Conservation (phyloP, 2,888 invertebrate genomes). For the Rotaria macrura region DNA sequence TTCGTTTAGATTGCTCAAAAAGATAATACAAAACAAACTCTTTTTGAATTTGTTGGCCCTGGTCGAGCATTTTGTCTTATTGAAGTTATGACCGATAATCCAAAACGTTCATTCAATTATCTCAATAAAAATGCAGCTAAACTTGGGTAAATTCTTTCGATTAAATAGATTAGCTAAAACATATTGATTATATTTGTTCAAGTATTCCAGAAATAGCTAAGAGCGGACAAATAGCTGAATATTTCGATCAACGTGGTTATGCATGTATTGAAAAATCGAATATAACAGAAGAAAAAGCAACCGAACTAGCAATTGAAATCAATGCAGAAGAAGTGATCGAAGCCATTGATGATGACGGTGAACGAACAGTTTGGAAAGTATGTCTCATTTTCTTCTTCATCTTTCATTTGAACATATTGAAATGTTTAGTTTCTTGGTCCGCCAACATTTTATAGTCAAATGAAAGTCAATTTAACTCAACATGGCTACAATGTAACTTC, state of each 20-base stretch:
- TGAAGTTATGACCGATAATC: conserved; percentile 14
- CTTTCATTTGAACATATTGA: background rate
- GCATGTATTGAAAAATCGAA: background rate
- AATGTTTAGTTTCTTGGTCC: conserved; percentile 1
- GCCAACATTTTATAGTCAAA: background rate
- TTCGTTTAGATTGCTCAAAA: conserved; percentile 2
- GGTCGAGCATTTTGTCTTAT: background rate
- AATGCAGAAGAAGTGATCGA: background rate
- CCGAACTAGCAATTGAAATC: conserved; percentile 3
- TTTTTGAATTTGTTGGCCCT: conserved; percentile 10
- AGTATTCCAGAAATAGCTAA: background rate
- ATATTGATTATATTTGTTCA: background rate
- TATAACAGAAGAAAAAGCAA: background rate
- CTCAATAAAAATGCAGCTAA: background rate
- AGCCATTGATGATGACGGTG: background rate
- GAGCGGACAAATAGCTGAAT: background rate
- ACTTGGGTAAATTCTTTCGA: background rate
- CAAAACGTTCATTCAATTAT: background rate
- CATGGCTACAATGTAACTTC: background rate
- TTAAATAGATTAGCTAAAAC: background rate
- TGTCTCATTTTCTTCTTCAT: background rate
- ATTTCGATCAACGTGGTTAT: conserved; percentile 20
- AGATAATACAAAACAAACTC: conserved; percentile 6
- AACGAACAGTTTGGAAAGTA: background rate
- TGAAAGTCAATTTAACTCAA: background rate